Evolutionary conservation across 2,797 vertebrate genomes (phyloP), one percentile per base, ranked within the genome.

Genomic region (Bradypodion pumilum): DNA sequence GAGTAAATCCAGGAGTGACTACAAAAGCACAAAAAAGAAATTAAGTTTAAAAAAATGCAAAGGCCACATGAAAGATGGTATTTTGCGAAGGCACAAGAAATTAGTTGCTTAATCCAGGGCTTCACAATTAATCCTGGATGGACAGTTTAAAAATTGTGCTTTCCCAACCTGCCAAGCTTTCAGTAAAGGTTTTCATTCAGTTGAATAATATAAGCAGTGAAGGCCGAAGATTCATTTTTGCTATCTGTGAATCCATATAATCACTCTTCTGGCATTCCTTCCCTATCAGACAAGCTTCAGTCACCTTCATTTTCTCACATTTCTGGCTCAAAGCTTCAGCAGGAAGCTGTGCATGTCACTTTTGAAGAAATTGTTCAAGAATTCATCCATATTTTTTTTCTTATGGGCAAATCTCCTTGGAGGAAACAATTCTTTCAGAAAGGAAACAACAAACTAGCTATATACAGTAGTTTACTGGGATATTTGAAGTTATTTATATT

Each of bases 231-330:
- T 91, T 90, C 88, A 90, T 32, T 87, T 90, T 77, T 87, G 75
- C 80, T 0, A 0, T 89, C 85, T 89, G 5, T 15, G 49, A 79
- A 86, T 88, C 88, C 86, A 75, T 80, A 91, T 85, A 66, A 88
- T 80, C 74, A 88, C 44, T 90, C 56, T 84, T 32, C 65, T 90
- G 85, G 62, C 78, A 76, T 78, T 81, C 85, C 86, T 92, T 91
- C 89, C 90, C 91, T 90, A 89, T 80, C 62, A 92, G 89, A 89
- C 90, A 94, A 85, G 60, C 83, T 92, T 95, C 93, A 93, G 74
- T 92, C 92, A 92, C 78, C 79, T 94, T 87, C 84, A 90, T 92
- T 94, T 94, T 94, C 91, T 91, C 85, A 87, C 72, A 81, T 91
- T 91, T 93, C 85, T 93, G 59, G 75, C 89, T 94, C 87, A 92